phyloP scores from a whole-genome alignment of 2,113 vertebrate species.

The Centropus bengalensis region DNA sequence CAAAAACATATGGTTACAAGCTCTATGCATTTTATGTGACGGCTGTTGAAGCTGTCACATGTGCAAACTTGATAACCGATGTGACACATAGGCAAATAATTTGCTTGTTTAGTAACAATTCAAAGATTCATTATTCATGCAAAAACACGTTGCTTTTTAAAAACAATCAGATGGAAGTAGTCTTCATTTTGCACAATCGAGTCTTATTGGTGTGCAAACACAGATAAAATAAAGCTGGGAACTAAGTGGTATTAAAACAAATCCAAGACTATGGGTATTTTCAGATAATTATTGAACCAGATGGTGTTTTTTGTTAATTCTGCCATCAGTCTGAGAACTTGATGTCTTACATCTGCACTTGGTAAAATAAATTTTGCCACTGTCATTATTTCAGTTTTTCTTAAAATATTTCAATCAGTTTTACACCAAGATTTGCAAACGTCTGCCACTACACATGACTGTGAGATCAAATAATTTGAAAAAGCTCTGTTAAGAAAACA shows the following conservation, averaged over 20 bases:
- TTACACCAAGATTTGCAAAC: conserved; percentile 84
- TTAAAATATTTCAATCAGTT: conserved; percentile 86
- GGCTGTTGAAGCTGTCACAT: conserved; percentile 88
- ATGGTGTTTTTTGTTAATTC: conserved; percentile 89
- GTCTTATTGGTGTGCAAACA: conserved; percentile 80
- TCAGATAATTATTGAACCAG: conserved; percentile 87
- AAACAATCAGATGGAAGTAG: conserved; percentile 83
- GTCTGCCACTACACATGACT: conserved; percentile 79
- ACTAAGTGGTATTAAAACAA: conserved; percentile 80
- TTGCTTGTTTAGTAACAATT: conserved; percentile 88
- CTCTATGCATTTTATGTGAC: conserved; percentile 84
- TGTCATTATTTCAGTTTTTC: conserved; percentile 87
- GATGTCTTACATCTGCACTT: conserved; percentile 88
- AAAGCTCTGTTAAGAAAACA: conserved; percentile 69
- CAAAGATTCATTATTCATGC: conserved; percentile 82
- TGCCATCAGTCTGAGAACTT: conserved; percentile 87
- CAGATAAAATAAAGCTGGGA: conserved; percentile 82
- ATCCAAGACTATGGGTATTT: conserved; percentile 84
- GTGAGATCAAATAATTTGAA: conserved; percentile 73
- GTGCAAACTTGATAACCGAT: conserved; percentile 86
- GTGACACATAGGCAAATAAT: conserved; percentile 85
- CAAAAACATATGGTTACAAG: conserved; percentile 90
- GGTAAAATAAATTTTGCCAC: conserved; percentile 86
- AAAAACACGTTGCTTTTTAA: conserved; percentile 77
- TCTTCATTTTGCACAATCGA: conserved; percentile 78